Evolutionary conservation across 2,797 vertebrate species (phyloP), one percentile per base, ranked within the genome.

Genomic region (Bucorvus abyssinicus): DNA sequence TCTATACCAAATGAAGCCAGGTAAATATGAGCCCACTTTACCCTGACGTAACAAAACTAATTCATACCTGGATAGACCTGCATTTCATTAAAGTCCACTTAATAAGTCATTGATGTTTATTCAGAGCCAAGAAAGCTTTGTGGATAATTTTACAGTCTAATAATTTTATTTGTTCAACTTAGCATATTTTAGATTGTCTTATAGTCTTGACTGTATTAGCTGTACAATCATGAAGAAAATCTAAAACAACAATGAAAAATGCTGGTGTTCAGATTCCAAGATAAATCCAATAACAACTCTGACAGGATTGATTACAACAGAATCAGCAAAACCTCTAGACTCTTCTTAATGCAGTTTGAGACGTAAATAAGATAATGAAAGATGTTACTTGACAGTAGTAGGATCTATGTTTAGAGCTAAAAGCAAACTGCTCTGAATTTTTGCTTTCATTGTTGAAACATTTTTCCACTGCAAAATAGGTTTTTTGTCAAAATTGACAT

Each of bases 271-370:
- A 89, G 89, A 88, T 96, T 97, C 95, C 47, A 21, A 96, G 96
- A 97, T 96, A 97, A 98, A 97, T 97, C 81, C 87, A 97, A 97
- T 97, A 97, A 97, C 93, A 96, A 84, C 85, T 95, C 91, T 97
- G 97, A 97, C 97, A 97, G 97, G 96, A 97, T 97, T 98, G 97
- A 98, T 97, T 97, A 96, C 95, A 95, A 96, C 65, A 95, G 94
- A 96, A 96, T 96, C 97, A 95, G 92, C 89, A 40, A 38, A 96
- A 97, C 92, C 94, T 96, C 96, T 95, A 81, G 91, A 96, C 83
- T 95, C 95, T 96, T 95, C 97, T 97, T 96, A 97, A 97, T 94
- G 84, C 63, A 29, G 95, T 97, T 97, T 97, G 95, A 95, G 96
- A 97, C 91, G 81, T 95, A 97, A 97, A 96, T 53, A 94, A 94